phyloP scores from a whole-genome alignment of 2,888 invertebrate genomes.

The Lacanobia oleracea region DNA sequence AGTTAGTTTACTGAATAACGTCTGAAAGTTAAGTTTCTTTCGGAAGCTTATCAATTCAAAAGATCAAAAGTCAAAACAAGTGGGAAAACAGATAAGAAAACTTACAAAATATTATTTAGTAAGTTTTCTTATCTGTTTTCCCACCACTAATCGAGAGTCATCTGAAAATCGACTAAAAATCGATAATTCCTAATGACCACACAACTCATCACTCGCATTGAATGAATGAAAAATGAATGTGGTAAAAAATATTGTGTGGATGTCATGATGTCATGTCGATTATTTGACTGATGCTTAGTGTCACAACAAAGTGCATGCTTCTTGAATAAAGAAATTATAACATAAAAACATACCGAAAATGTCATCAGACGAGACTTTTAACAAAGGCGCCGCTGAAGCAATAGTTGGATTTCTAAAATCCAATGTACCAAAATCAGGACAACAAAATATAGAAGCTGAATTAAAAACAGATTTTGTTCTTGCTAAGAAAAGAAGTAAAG shows the following conservation, averaged over 20 bases:
- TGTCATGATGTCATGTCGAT: background rate
- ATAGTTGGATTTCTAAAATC: constrained; percentile 82
- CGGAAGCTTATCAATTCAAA: constrained; percentile 13
- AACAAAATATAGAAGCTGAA: constrained; percentile 78
- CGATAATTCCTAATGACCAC: background rate
- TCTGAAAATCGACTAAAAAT: constrained; percentile 13
- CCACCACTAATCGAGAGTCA: too few species aligned
- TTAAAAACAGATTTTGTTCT: constrained; percentile 84
- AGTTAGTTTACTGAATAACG: background rate
- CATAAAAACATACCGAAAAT: constrained; percentile 57
- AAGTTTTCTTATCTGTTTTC: too few species aligned
- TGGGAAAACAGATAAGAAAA: too few species aligned
- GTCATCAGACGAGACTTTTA: constrained; percentile 69
- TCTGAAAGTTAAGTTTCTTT: background rate
- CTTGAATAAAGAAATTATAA: background rate
- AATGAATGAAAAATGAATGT: background rate
- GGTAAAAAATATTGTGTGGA: too few species aligned
- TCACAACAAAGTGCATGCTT: background rate
- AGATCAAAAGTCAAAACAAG: constrained; percentile 3
- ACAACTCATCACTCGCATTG: background rate
- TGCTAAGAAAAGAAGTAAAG: constrained; percentile 83
- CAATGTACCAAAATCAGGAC: constrained; percentile 78
- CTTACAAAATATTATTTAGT: too few species aligned
- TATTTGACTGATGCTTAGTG: background rate
- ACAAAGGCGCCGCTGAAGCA: constrained; percentile 72